Evolutionary conservation across 2,113 vertebrate genomes (phyloP).

Genomic region (Calidris pugnax): DNA sequence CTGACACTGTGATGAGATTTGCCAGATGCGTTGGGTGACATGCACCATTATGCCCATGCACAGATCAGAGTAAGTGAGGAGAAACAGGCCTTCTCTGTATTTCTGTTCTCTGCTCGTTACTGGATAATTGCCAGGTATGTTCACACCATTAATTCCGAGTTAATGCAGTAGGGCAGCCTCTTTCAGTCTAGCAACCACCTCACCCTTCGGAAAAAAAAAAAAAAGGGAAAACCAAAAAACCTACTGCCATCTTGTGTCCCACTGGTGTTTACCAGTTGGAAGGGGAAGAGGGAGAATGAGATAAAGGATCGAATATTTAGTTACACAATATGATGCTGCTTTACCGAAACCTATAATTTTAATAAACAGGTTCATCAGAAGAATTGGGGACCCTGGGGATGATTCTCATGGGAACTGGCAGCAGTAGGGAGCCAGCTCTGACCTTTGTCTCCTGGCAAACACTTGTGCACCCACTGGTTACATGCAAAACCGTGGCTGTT

Average conservation of each 20-base stretch:
- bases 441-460: neutral
- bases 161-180: neutral
- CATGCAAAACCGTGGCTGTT: neutral
- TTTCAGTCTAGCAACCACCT: neutral
- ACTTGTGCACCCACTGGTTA: neutral
- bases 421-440: neutral
- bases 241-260: conserved; percentile 33
- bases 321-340: neutral
- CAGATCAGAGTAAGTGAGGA: conserved; percentile 28
- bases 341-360: neutral
- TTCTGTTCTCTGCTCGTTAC: conserved; percentile 27
- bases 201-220: neutral
- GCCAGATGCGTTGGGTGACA: conserved; percentile 21
- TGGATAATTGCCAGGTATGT: conserved; percentile 52
- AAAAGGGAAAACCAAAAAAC: neutral
- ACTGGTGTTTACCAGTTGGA: neutral
- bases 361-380: neutral
- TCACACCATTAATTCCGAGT: conserved; percentile 1
- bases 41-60: conserved; percentile 25
- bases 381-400: neutral
- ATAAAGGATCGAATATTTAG: neutral
- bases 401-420: neutral
- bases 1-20: conserved; percentile 37
- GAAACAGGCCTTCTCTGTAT: conserved; percentile 46
- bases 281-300: neutral